A percentile compares a stretch with the other conserved stretches of the same genome.
Conservation (phyloP, 2,888 invertebrate genomes). For the Pinctada fucata region DNA sequence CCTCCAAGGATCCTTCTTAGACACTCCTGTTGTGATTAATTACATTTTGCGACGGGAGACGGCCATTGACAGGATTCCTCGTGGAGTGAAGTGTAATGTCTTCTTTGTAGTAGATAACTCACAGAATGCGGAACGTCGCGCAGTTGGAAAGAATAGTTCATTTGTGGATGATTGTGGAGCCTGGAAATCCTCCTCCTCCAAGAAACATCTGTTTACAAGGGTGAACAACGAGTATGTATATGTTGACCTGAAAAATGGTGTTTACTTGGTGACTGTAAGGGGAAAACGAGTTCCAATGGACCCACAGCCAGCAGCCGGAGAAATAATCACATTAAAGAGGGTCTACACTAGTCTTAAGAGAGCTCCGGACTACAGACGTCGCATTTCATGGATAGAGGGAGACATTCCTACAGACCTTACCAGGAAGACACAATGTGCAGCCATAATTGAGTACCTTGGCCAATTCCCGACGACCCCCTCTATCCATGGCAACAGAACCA, state of each 20-base stretch:
- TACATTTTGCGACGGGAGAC: neutral
- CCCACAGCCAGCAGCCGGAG: constrained; percentile 6
- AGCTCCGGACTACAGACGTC: constrained; percentile 1
- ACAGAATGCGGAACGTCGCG: neutral
- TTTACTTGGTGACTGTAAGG: neutral
- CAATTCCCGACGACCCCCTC: neutral
- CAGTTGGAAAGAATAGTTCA: neutral
- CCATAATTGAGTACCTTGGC: neutral
- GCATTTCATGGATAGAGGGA: constrained; percentile 19
- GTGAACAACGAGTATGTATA: neutral
- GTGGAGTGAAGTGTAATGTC: neutral
- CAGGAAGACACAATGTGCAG: neutral
- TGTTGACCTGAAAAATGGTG: neutral
- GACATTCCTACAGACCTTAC: neutral
- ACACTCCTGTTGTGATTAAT: neutral
- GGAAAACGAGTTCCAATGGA: constrained; percentile 15
- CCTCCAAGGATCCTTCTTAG: neutral
- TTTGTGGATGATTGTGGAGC: constrained; percentile 6
- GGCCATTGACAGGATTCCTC: neutral
- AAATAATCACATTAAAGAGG: constrained; percentile 5
- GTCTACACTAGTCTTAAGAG: neutral
- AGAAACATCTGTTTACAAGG: constrained; percentile 1
- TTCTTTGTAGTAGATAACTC: neutral
- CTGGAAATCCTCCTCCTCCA: constrained; percentile 6
- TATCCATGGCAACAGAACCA: constrained; percentile 1